These are phyloP conservation scores for Hystrix brachyura DNA, from an alignment of 2,113 vertebrate genomes.

Conservation along the genomic window DNA sequence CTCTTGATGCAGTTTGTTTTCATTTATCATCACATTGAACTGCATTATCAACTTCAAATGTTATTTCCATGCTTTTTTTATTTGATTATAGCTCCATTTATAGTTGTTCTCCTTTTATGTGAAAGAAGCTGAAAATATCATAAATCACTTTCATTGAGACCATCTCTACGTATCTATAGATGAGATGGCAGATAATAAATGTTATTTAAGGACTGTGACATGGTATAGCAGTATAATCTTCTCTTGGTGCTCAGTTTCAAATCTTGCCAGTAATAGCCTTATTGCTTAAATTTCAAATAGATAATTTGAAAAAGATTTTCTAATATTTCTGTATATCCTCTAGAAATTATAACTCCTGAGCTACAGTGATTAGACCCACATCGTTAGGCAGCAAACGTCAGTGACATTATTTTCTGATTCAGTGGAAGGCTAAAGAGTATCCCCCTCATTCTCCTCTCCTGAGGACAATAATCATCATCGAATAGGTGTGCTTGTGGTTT, in stretches of 20 bases:
- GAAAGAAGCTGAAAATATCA: conserved; percentile 32
- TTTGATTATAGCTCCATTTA: conserved; percentile 68
- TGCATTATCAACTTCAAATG: conserved; percentile 32
- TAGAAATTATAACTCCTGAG: conserved; percentile 17
- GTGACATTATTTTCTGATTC: not conserved
- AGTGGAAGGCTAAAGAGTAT: not conserved
- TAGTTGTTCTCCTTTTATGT: conserved; percentile 65
- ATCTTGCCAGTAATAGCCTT: not conserved
- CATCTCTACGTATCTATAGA: conserved; percentile 63
- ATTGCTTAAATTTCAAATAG: conserved; percentile 34
- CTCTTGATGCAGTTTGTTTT: not conserved
- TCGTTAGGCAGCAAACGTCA: not conserved
- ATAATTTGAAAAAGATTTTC: conserved; percentile 19
- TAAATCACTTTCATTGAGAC: conserved; percentile 67
- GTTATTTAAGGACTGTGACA: conserved; percentile 65
- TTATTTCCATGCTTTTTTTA: conserved; percentile 56
- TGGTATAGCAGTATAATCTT: not conserved
- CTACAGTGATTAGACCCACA: not conserved
- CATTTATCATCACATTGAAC: not conserved
- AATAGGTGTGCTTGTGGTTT: not conserved
- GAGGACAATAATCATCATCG: not conserved
- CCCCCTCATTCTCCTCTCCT: not conserved
- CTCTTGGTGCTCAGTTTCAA: conserved; percentile 5
- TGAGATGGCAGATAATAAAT: conserved; percentile 64
- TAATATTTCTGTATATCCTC: not conserved